Evolutionary conservation across 2,113 vertebrate genomes (phyloP), one percentile per base, ranked within the genome.

Genomic region (Dicrurus megarhynchus): DNA sequence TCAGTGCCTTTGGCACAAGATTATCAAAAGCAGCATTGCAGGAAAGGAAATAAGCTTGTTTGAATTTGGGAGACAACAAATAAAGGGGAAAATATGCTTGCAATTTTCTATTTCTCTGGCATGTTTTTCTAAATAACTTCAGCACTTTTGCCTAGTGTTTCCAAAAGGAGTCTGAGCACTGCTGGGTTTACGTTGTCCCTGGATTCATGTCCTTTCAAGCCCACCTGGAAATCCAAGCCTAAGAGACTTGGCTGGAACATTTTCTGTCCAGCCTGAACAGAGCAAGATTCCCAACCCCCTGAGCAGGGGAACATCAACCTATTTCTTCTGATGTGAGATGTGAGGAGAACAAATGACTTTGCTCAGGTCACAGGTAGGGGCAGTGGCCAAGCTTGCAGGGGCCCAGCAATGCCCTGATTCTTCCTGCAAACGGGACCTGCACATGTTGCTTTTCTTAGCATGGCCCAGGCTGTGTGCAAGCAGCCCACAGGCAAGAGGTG

Each of bases 1-100:
- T 93, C 91, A 57, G 78, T 50, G 88, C 86, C 93, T 80, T 96
- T 93, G 88, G 94, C 94, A 96, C n/a, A 16, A 65, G 81, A 85
- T 80, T 91, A 93, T 93, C 93, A 90, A 91, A 96, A 88, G 69
- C 82, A 94, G 76, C 56, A 7, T 87, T 68, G 67, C 88, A 94
- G 90, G 83, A 90, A 92, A 84, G 69, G 69, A 96, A 96, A 93
- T 86, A 92, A 84, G 56, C 86, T 96, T 92, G 86, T 95, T 96
- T 97, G 95, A 87, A 86, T 90, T 96, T 94, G 88, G 49, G 37
- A 96, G 95, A 92, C 88, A 94, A 95, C 90, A 96, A 96, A 92
- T 78, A 77, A 89, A 90, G 35, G 10, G 21, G 80, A 56, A 94
- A 95, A 96, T 84, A 96, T 61, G 88, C 56, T 90, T 64, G 50